A percentile compares a stretch with the other conserved stretches of the same genome.
phyloP scores from a whole-genome alignment of 2,113 vertebrate genomes.

The Eurystomus gularis region DNA sequence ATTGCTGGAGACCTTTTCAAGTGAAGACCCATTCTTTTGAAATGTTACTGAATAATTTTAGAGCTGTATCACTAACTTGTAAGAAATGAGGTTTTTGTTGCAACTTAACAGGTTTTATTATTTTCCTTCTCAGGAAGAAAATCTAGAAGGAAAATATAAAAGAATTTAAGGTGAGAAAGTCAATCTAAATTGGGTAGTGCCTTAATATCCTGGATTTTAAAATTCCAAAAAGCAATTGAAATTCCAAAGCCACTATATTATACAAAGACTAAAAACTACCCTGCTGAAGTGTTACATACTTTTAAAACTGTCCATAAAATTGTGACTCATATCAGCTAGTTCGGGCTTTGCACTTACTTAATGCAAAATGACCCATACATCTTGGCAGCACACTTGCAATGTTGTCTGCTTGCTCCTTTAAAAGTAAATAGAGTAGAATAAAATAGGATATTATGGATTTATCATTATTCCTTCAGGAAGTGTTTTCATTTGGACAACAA shows the following conservation, averaged over 20 bases:
- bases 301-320: background rate
- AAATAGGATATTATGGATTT: background rate
- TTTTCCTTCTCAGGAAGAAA: background rate
- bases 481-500: background rate
- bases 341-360: conserved; percentile 13
- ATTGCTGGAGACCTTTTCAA: background rate
- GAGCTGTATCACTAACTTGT: background rate
- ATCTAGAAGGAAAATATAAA: background rate
- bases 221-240: background rate
- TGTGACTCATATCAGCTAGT: conserved; percentile 4
- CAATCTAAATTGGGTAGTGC: background rate
- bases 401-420: conserved; percentile 16
- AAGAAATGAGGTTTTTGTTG: background rate
- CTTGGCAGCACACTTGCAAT: conserved; percentile 20
- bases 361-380: conserved; percentile 18
- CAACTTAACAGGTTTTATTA: background rate
- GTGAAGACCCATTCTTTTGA: background rate
- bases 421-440: background rate
- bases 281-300: background rate
- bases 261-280: background rate
- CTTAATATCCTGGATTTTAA: background rate
- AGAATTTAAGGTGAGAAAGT: background rate
- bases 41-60: background rate
- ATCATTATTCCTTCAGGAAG: background rate
- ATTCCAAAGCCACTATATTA: background rate